Percentiles rank a stretch among this genome's conserved stretches.
These are phyloP conservation scores for Ramazzottius varieornatus DNA, from an alignment of 2,888 invertebrate species.

Conservation along the genomic window DNA sequence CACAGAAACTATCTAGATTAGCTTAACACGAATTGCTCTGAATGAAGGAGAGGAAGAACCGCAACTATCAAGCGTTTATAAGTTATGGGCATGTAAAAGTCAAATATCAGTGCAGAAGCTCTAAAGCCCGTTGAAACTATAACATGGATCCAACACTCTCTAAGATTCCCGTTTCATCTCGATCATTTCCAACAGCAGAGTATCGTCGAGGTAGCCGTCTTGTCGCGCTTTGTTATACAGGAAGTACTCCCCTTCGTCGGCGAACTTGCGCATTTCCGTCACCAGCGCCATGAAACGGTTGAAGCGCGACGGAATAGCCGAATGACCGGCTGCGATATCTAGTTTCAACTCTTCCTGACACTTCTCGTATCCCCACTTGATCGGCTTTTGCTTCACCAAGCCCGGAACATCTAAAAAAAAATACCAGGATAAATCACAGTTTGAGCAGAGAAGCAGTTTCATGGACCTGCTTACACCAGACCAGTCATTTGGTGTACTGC, in stretches of 20 bases:
- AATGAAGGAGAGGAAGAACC: too few species aligned
- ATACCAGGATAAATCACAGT: too few species aligned
- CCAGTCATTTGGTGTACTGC: too few species aligned
- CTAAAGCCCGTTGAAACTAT: too few species aligned
- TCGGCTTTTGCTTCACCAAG: neutral
- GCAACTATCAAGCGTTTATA: too few species aligned
- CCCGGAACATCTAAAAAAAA: neutral
- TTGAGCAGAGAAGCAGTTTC: too few species aligned
- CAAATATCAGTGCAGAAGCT: too few species aligned
- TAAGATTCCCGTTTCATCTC: conserved; percentile 3
- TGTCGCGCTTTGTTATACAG: neutral
- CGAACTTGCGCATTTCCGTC: conserved; percentile 2
- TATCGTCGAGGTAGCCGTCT: conserved; percentile 1
- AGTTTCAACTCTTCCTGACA: neutral
- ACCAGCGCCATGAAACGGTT: neutral
- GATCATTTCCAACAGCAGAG: conserved; percentile 1
- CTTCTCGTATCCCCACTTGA: neutral
- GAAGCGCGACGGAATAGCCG: neutral
- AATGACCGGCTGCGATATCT: neutral
- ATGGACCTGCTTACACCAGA: too few species aligned
- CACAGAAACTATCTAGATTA: too few species aligned
- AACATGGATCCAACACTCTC: too few species aligned
- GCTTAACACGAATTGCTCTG: too few species aligned
- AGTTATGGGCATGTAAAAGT: too few species aligned
- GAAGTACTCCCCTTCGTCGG: conserved; percentile 1